Conservation (phyloP, 2,888 invertebrate genomes). For the Andrena praecox region DNA sequence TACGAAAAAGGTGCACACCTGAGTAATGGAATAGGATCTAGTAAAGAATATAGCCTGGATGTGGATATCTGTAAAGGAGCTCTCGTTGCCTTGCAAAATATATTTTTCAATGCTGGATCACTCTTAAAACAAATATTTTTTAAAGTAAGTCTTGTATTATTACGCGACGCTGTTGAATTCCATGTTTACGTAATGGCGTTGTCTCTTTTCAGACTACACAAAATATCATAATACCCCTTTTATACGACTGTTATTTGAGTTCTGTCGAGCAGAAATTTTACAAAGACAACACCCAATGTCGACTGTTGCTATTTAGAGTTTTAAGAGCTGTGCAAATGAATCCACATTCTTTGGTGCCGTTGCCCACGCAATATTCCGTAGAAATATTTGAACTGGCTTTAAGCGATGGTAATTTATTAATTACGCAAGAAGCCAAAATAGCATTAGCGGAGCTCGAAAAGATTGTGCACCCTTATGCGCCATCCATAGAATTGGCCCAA, state of each 20-base stretch:
- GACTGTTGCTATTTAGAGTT: constrained; percentile 76
- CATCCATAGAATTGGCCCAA: constrained; percentile 72
- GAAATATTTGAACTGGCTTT: constrained; percentile 78
- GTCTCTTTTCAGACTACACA: constrained; percentile 74
- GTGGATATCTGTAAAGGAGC: constrained; percentile 74
- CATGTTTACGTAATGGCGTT: constrained; percentile 11
- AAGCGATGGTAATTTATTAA: constrained; percentile 70
- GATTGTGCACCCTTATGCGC: constrained; percentile 78
- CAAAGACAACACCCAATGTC: constrained; percentile 68
- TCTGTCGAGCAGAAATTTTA: constrained; percentile 69
- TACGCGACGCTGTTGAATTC: constrained; percentile 7
- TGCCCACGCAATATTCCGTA: constrained; percentile 78
- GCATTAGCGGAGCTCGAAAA: constrained; percentile 77
- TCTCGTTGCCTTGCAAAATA: constrained; percentile 74
- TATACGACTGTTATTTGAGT: constrained; percentile 77
- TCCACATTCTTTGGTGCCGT: constrained; percentile 73
- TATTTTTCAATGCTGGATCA: constrained; percentile 73
- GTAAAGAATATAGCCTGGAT: constrained; percentile 63
- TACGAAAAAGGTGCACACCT: constrained; percentile 71
- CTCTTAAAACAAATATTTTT: constrained; percentile 75
- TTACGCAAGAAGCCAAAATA: constrained; percentile 76
- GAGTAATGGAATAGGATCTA: constrained; percentile 50
- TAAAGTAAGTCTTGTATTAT: constrained; percentile 69
- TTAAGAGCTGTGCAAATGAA: constrained; percentile 76
- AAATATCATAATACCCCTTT: constrained; percentile 69